phyloP scores from a whole-genome alignment of 2,888 invertebrate species.

The Campopleginae sp. region DNA sequence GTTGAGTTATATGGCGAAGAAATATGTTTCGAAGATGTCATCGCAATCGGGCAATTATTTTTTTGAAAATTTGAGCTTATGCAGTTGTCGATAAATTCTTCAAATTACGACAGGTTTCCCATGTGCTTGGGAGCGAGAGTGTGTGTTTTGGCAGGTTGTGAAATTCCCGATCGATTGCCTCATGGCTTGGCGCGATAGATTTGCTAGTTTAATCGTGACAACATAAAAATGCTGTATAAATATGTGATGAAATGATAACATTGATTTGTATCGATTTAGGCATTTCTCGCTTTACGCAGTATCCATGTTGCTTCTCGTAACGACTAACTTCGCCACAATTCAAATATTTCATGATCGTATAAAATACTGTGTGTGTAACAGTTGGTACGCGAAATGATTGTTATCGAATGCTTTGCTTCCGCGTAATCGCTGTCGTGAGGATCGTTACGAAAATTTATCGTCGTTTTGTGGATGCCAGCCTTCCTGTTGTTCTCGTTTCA shows the following conservation, averaged over 20 bases:
- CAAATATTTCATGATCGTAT: background rate
- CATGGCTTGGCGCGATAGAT: background rate
- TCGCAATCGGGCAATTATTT: background rate
- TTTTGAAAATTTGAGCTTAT: background rate
- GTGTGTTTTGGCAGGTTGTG: background rate
- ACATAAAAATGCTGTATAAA: background rate
- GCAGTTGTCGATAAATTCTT: background rate
- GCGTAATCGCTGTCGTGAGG: background rate
- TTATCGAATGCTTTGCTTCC: background rate
- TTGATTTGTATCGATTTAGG: background rate
- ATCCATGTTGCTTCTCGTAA: constrained; percentile 6
- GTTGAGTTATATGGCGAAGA: background rate
- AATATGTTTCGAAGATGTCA: background rate
- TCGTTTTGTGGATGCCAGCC: background rate
- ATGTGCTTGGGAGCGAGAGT: background rate
- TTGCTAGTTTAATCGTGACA: background rate
- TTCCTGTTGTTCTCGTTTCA: background rate
- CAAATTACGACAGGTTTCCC: background rate
- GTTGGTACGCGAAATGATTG: background rate
- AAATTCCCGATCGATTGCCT: constrained; percentile 3
- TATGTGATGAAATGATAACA: background rate
- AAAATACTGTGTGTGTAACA: background rate
- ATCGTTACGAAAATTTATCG: background rate
- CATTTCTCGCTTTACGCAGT: background rate
- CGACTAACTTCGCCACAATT: background rate